A percentile compares a stretch with the other conserved stretches of the same genome.
Evolutionary conservation across 2,113 vertebrate species (phyloP).

Genomic region (Microcebus ravelobensis): DNA sequence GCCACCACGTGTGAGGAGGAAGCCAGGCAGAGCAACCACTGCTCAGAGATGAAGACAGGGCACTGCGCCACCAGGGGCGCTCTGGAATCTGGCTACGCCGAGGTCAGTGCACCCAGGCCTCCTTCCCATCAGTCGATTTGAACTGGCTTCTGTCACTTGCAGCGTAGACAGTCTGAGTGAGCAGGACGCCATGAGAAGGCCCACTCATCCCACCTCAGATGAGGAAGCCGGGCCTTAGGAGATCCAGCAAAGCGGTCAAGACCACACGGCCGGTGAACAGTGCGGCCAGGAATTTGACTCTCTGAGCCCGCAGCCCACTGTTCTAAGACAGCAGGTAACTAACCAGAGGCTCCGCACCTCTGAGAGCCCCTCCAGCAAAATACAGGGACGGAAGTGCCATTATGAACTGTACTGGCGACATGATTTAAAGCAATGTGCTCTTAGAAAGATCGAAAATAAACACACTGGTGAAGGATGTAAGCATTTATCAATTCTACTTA

Average conservation of each 20-base stretch:
- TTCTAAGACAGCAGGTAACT: neutral
- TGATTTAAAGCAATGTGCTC: neutral
- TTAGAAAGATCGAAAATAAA: neutral
- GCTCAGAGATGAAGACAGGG: neutral
- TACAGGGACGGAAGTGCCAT: neutral
- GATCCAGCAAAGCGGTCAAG: neutral
- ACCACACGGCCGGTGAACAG: neutral
- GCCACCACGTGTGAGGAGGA: neutral
- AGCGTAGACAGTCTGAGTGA: neutral
- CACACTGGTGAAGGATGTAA: neutral
- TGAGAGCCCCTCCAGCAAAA: neutral
- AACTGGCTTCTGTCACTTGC: neutral
- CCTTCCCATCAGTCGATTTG: neutral
- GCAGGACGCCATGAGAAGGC: neutral
- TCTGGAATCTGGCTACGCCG: accelerated
- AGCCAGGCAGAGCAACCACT: neutral
- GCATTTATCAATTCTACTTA: neutral
- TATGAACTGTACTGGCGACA: neutral
- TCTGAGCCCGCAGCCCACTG: accelerated
- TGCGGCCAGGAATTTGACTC: neutral
- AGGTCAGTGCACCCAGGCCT: neutral
- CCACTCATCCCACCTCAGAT: neutral
- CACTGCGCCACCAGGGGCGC: neutral
- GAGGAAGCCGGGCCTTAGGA: neutral
- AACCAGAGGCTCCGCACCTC: neutral